A percentile compares a stretch with the other conserved stretches of the same genome.
Conservation (phyloP, 2,113 vertebrate genomes). For the Heteronetta atricapilla region DNA sequence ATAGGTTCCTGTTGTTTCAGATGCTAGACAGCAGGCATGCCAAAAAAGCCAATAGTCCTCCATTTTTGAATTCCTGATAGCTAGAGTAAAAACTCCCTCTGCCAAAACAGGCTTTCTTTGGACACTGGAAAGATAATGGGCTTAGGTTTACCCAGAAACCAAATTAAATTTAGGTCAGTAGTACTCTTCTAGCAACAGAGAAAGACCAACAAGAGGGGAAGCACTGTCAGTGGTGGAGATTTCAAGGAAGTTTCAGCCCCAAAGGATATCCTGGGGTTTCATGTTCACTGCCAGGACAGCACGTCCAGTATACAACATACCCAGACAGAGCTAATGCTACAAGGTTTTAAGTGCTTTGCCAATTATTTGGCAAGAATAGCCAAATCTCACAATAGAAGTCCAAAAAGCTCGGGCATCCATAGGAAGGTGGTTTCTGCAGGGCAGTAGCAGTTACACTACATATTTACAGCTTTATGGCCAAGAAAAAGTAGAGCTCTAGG, state of each 20-base stretch:
- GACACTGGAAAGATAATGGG: not conserved
- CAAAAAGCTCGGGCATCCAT: not conserved
- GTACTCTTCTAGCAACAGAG: not conserved
- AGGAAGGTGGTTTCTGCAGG: not conserved
- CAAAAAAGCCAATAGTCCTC: not conserved
- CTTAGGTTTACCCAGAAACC: not conserved
- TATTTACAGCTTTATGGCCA: not conserved
- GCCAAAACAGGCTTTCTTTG: not conserved
- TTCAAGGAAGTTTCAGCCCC: not conserved
- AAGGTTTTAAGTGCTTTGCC: not conserved
- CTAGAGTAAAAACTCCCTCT: not conserved
- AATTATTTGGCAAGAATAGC: not conserved
- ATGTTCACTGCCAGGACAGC: not conserved
- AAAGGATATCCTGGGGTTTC: not conserved
- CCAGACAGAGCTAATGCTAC: not conserved
- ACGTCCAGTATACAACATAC: rapidly evolving
- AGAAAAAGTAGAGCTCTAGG: not conserved
- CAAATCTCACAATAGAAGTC: not conserved
- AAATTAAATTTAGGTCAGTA: not conserved
- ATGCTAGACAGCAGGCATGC: not conserved
- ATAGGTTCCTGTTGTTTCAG: not conserved
- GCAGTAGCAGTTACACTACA: not conserved
- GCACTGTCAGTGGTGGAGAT: not conserved
- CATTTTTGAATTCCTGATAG: not conserved
- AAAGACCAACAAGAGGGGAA: not conserved